These are phyloP conservation scores for Poecilia wingei DNA, from an alignment of 2,797 vertebrate genomes.

Conservation along the genomic window DNA sequence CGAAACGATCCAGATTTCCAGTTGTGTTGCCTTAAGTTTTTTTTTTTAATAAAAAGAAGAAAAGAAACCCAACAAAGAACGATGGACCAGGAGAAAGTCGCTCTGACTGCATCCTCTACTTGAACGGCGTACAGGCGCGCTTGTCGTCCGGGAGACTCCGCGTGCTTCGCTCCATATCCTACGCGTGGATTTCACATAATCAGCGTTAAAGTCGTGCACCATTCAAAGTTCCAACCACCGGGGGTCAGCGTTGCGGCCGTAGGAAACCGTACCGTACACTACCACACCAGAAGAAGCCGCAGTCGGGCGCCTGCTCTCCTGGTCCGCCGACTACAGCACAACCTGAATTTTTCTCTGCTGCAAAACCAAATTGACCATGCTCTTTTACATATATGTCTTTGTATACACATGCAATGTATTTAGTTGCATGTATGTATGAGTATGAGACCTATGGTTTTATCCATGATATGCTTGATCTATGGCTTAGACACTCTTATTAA, in stretches of 20 bases:
- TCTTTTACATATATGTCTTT: conserved; percentile 80
- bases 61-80: conserved; percentile 17
- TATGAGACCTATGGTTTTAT: conserved; percentile 85
- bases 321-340: conserved; percentile 89
- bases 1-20: conserved; percentile 79
- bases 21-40: conserved; percentile 86
- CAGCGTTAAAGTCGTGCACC: conserved; percentile 5
- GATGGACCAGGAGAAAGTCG: conserved; percentile 69
- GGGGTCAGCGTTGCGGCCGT: neutral
- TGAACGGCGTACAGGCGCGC: conserved; percentile 23
- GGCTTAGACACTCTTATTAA: conserved; percentile 87
- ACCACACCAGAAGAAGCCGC: conserved; percentile 36
- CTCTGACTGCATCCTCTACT: conserved; percentile 52
- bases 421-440: conserved; percentile 83
- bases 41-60: conserved; percentile 40
- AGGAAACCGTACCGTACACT: neutral
- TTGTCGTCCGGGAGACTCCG: conserved; percentile 11
- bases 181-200: conserved; percentile 1
- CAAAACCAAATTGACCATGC: conserved; percentile 86
- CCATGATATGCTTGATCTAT: conserved; percentile 88
- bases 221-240: neutral
- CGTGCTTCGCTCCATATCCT: conserved; percentile 20
- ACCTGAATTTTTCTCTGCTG: conserved; percentile 92
- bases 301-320: conserved; percentile 56
- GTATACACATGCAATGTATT: conserved; percentile 83